Conservation (phyloP, 2,888 invertebrate genomes). For the Cryptophagus acutangulus region DNA sequence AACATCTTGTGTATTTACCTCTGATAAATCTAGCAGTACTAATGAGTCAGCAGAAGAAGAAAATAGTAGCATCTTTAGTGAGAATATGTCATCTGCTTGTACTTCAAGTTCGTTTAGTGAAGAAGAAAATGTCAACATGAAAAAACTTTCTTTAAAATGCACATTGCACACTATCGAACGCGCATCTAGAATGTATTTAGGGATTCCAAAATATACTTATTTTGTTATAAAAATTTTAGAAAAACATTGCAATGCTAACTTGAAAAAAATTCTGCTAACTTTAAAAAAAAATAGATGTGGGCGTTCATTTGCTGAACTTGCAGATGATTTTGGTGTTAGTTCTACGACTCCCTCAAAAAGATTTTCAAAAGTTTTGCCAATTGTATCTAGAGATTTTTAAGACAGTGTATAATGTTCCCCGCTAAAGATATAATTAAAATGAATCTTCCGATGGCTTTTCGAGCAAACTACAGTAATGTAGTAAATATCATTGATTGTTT, state of each 20-base stretch:
- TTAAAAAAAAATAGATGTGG: conserved; percentile 12
- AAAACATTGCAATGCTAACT: neutral
- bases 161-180: neutral
- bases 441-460: conserved; percentile 28
- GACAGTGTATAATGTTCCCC: neutral
- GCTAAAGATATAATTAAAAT: conserved; percentile 16
- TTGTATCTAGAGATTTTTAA: conserved; percentile 5
- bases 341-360: conserved; percentile 17
- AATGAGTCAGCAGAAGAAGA: too few species aligned
- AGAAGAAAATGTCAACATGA: too few species aligned
- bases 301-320: conserved; percentile 6
- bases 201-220: neutral
- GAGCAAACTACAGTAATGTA: conserved; percentile 25
- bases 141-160: neutral
- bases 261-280: conserved; percentile 7
- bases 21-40: too few species aligned
- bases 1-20: too few species aligned
- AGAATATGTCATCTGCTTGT: too few species aligned
- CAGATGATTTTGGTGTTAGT: conserved; percentile 8
- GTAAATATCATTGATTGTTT: conserved; percentile 40
- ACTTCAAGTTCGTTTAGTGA: too few species aligned
- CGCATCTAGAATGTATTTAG: neutral
- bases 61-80: too few species aligned
- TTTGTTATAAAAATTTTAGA: neutral
- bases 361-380: conserved; percentile 8